phyloP scores from a whole-genome alignment of 2,113 vertebrate species.

The Chauna torquata region DNA sequence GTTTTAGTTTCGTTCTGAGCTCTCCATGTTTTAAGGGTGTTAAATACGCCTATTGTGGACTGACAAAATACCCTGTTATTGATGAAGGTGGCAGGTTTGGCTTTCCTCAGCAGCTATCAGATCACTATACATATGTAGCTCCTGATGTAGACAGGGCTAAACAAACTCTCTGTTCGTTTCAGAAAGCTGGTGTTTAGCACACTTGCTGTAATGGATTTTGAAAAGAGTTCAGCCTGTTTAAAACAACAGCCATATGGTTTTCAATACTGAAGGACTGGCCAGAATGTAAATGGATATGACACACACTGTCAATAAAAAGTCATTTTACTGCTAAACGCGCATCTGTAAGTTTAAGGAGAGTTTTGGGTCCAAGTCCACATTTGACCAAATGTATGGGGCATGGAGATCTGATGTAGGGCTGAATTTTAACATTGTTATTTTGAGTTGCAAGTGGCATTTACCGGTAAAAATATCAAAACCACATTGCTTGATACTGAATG shows the following conservation, averaged over 20 bases:
- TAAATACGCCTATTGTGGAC: not conserved
- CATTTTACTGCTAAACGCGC: not conserved
- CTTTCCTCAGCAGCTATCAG: not conserved
- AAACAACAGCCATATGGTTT: constrained; percentile 51
- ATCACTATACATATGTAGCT: not conserved
- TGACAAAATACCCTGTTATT: not conserved
- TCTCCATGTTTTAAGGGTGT: not conserved
- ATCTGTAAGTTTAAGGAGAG: not conserved
- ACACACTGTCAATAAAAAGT: constrained; percentile 27
- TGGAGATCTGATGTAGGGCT: not conserved
- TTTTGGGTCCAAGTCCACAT: not conserved
- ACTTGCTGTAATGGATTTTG: constrained; percentile 3
- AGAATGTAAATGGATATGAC: constrained; percentile 15
- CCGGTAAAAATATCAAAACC: not conserved
- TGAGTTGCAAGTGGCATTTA: not conserved
- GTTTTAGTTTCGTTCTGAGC: not conserved
- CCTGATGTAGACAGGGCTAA: not conserved
- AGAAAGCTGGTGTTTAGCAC: constrained; percentile 6
- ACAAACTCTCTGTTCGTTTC: not conserved
- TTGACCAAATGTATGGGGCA: not conserved
- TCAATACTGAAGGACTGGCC: not conserved
- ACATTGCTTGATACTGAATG: not conserved
- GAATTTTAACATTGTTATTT: not conserved
- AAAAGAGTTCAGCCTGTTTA: constrained; percentile 43
- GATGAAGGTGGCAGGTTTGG: not conserved